These are phyloP conservation scores for Myotis davidii DNA, from an alignment of 2,113 vertebrate species.

Conservation along the genomic window DNA sequence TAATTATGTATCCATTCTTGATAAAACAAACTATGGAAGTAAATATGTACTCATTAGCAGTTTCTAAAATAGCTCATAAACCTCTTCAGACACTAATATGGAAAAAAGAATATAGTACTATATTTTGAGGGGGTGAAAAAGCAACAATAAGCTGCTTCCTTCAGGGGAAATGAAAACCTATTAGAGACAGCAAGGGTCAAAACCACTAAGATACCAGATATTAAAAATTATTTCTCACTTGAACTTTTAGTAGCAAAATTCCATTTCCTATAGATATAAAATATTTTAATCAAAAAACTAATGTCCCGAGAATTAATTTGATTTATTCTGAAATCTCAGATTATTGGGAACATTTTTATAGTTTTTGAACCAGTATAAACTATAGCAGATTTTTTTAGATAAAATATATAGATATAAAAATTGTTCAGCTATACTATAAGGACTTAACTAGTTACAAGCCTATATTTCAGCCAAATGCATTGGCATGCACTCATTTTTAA, in stretches of 20 bases:
- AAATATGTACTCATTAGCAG: constrained; percentile 28
- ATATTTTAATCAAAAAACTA: constrained; percentile 11
- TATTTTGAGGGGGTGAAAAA: not conserved
- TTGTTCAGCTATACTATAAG: not conserved
- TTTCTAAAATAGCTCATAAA: not conserved
- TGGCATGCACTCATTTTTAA: not conserved
- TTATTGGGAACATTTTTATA: not conserved
- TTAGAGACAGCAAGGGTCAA: constrained; percentile 51
- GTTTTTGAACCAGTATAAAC: not conserved
- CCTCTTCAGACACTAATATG: not conserved
- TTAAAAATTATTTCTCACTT: constrained; percentile 69
- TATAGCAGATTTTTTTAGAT: not conserved
- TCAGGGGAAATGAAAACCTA: constrained; percentile 55
- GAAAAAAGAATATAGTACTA: not conserved
- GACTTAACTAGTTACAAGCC: not conserved
- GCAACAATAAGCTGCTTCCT: not conserved
- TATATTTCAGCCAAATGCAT: not conserved
- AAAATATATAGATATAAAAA: not conserved
- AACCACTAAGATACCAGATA: constrained; percentile 44
- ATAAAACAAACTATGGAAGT: not conserved
- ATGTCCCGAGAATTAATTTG: constrained; percentile 47
- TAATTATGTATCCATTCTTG: constrained; percentile 12
- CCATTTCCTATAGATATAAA: constrained; percentile 27
- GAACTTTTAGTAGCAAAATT: constrained; percentile 51
- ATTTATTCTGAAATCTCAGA: constrained; percentile 33